Conservation (phyloP, 2,797 vertebrate genomes). For the Apogon talboti region DNA sequence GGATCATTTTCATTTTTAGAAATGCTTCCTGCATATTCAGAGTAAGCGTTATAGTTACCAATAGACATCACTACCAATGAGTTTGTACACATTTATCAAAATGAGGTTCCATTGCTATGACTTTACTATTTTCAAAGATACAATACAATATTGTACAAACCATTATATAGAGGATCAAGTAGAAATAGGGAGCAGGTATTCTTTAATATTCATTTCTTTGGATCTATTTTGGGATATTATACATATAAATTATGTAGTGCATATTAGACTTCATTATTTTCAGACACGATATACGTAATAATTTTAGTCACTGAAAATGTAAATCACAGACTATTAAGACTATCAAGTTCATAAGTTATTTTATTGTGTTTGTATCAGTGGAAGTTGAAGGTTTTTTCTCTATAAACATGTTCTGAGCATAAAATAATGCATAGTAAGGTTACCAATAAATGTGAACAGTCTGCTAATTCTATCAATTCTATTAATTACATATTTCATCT, state of each 20-base stretch:
- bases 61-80: too few species aligned
- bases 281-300: not conserved
- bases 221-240: too few species aligned
- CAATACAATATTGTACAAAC: too few species aligned
- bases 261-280: too few species aligned
- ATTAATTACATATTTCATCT: not conserved
- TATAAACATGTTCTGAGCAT: not conserved
- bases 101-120: too few species aligned
- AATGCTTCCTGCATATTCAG: not conserved
- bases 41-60: not conserved
- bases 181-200: too few species aligned
- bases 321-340: slow-evolving; percentile 1
- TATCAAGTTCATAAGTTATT: not conserved
- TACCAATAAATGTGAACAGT: slow-evolving; percentile 48
- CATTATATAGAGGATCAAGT: too few species aligned
- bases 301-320: not conserved
- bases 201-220: too few species aligned
- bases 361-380: not conserved
- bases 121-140: too few species aligned
- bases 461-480: not conserved
- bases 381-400: slow-evolving; percentile 12
- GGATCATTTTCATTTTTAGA: slow-evolving; percentile 5
- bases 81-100: too few species aligned
- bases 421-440: not conserved
- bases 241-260: too few species aligned